Conservation (phyloP, 2,113 vertebrate species). For the Perognathus longimembris region DNA sequence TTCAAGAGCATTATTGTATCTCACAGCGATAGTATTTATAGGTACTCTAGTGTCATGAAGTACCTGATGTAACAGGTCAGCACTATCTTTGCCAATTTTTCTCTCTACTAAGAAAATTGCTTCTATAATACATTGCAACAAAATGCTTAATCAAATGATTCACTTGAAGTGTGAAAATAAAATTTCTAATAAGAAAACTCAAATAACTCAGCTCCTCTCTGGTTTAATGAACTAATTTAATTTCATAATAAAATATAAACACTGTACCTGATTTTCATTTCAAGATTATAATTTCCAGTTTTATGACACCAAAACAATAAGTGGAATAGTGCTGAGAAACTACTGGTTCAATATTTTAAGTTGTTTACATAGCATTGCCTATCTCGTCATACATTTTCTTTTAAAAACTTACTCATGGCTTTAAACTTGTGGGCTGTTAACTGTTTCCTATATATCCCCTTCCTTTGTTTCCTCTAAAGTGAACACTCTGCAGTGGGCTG, state of each 20-base stretch:
- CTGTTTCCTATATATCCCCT: constrained; percentile 26
- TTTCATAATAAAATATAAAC: constrained; percentile 27
- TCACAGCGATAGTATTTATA: neutral
- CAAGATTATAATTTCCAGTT: neutral
- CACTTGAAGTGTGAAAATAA: constrained; percentile 68
- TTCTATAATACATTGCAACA: constrained; percentile 64
- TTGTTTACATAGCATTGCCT: constrained; percentile 13
- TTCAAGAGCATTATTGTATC: constrained; percentile 66
- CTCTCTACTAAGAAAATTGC: constrained; percentile 52
- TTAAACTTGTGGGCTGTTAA: constrained; percentile 58
- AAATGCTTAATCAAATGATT: constrained; percentile 65
- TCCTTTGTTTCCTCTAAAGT: constrained; percentile 57
- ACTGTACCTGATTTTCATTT: constrained; percentile 21
- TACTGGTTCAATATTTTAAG: constrained; percentile 37
- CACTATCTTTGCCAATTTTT: constrained; percentile 12
- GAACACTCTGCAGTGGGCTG: constrained; percentile 75
- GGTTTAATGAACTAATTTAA: constrained; percentile 42
- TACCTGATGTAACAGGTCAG: constrained; percentile 61
- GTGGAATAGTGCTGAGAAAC: constrained; percentile 36
- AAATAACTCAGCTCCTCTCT: constrained; percentile 9
- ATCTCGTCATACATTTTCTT: constrained; percentile 9
- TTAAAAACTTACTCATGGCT: constrained; percentile 51
- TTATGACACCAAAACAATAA: constrained; percentile 19
- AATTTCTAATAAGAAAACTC: constrained; percentile 6
- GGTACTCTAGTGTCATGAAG: constrained; percentile 18